Evolutionary conservation across 1,140 invertebrate genomes (phyloP), one percentile per base, ranked within the genome.

Genomic region (Copidosoma floridanum): DNA sequence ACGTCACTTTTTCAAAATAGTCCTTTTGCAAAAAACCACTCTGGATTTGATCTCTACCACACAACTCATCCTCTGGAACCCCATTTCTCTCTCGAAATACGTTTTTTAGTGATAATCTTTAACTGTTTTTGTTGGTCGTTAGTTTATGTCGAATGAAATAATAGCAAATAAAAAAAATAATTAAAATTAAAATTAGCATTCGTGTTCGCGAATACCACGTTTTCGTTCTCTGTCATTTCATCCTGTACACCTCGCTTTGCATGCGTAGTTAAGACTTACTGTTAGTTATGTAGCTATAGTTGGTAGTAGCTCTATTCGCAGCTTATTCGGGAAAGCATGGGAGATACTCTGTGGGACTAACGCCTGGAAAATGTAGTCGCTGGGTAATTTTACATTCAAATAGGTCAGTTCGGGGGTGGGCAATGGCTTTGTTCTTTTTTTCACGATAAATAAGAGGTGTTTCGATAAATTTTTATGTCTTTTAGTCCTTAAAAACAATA

Each of bases 151-250:
- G 18, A 18, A 44, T 26, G 14, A 27, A 44, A n/a, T n/a, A n/a
- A n/a, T n/a, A n/a, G n/a, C n/a, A n/a, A n/a, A n/a, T n/a, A n/a
- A n/a, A n/a, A 35, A 35, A 29, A 57, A 50, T 26, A 26, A 27
- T 2, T 32, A 50, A n/a, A 7, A 29, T 32, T 40, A 27, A 47
- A 60, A 60, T 53, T 53, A 53, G 37, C 29, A 24, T 48, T n/a
- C n/a, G n/a, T n/a, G n/a, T n/a, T n/a, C n/a, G n/a, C n/a, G n/a
- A n/a, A n/a, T n/a, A n/a, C n/a, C n/a, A n/a, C n/a, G n/a, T n/a
- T 57, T 43, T 65, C 35, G 60, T 52, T 67, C 20, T 68, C 50
- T 67, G 52, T 61, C 43, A 62, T 35, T 50, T 61, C 56, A 61
- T 62, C 14, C 21, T 40, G 16, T 40, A 50, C 56, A 58, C 56